Conservation (phyloP, 1,140 invertebrate genomes). For the Drosophila pruinosa region DNA sequence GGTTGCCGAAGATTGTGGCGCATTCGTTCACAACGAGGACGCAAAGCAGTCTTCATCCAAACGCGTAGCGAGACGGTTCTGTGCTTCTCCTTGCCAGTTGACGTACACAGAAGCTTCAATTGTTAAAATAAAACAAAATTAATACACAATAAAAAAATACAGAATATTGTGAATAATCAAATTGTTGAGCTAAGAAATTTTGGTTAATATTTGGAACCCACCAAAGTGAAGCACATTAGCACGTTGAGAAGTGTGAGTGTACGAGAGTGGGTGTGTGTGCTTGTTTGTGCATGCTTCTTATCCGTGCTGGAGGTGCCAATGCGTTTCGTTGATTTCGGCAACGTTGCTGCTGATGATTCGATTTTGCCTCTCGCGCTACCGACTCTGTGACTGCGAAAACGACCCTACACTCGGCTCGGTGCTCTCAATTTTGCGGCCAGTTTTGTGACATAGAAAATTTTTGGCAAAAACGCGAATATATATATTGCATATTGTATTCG, state of each 20-base stretch:
- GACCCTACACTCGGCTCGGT: slow-evolving; percentile 18
- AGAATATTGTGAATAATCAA: slow-evolving; percentile 8
- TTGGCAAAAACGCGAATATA: slow-evolving; percentile 16
- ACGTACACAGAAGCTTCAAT: slow-evolving; percentile 11
- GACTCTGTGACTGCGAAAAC: background rate
- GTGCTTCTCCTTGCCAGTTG: slow-evolving; percentile 33
- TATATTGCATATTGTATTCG: slow-evolving; percentile 1
- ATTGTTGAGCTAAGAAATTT: background rate
- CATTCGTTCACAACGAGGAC: slow-evolving; percentile 31
- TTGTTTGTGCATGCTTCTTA: slow-evolving; percentile 6
- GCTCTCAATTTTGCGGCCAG: slow-evolving; percentile 26
- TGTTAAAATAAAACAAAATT: background rate
- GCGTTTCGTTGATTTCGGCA: slow-evolving; percentile 35
- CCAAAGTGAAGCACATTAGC: slow-evolving; percentile 12
- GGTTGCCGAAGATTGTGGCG: slow-evolving; percentile 64
- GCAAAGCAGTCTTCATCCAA: slow-evolving; percentile 58
- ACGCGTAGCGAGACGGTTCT: slow-evolving; percentile 66
- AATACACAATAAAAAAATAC: background rate
- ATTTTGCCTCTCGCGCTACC: slow-evolving; percentile 22
- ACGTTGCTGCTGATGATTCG: slow-evolving; percentile 25
- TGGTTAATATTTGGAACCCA: background rate
- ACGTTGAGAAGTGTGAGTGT: background rate
- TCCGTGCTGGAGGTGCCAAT: slow-evolving; percentile 21
- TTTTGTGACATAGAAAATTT: slow-evolving; percentile 47
- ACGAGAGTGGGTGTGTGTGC: background rate